Evolutionary conservation across 2,797 vertebrate species (phyloP).

Genomic region (Etheostoma perlongum): DNA sequence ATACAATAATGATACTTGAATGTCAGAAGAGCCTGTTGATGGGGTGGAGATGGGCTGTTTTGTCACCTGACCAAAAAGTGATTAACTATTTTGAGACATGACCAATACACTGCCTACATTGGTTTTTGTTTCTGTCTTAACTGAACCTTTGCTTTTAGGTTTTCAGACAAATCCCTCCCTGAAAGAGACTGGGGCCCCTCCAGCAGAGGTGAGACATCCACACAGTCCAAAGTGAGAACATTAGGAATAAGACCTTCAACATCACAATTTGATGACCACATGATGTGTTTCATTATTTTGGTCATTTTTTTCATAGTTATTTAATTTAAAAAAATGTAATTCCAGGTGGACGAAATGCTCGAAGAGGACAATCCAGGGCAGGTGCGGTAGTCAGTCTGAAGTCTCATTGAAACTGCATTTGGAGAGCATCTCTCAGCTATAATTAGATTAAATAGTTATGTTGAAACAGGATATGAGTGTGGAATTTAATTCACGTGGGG

Average conservation of each 20-base stretch:
- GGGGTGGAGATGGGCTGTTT: conserved; percentile 12
- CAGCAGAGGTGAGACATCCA: conserved; percentile 79
- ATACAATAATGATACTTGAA: conserved; percentile 14
- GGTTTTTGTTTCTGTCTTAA: conserved; percentile 48
- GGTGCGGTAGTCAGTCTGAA: conserved; percentile 71
- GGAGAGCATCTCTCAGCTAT: background rate
- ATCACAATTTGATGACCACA: conserved; percentile 1
- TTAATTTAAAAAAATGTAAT: conserved; percentile 6
- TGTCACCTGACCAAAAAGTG: conserved; percentile 15
- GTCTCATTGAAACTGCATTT: background rate
- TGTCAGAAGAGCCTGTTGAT: conserved; percentile 17
- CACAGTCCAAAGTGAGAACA: conserved; percentile 6
- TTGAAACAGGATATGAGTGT: conserved; percentile 11
- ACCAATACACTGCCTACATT: conserved; percentile 7
- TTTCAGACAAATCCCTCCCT: conserved; percentile 80
- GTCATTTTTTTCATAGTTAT: background rate
- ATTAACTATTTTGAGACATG: conserved; percentile 29
- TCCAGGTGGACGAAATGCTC: conserved; percentile 83
- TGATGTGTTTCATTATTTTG: background rate
- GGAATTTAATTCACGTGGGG: background rate
- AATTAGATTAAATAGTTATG: background rate
- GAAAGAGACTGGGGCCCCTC: conserved; percentile 78
- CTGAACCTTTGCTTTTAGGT: conserved; percentile 75
- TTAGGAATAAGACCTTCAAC: background rate
- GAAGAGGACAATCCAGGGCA: conserved; percentile 78